Evolutionary conservation across 1,140 invertebrate species (phyloP).

Genomic region (Tetragnatha versicolor): DNA sequence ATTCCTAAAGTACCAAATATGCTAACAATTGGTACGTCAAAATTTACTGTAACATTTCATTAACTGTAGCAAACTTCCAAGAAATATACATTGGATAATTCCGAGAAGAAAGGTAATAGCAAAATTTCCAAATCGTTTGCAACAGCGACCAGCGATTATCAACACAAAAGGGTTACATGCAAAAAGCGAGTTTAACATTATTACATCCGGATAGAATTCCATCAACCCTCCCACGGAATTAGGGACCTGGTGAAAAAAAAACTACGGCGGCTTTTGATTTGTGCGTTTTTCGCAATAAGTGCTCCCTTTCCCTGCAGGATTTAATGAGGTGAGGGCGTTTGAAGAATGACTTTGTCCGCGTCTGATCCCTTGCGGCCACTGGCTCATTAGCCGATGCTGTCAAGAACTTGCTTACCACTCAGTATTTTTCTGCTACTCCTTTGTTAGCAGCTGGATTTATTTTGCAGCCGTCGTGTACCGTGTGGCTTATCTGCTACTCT

Average conservation of each 20-base stretch:
- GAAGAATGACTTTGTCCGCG: conserved; percentile 29
- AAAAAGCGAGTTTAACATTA: conserved; percentile 6
- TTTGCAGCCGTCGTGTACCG: background rate
- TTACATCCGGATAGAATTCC: conserved; percentile 4
- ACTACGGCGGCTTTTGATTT: conserved; percentile 24
- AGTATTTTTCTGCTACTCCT: conserved; percentile 34
- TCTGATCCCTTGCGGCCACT: conserved; percentile 21
- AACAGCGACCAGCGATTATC: too few relatives aligned
- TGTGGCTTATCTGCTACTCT: conserved; percentile 11
- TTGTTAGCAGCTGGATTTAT: conserved; percentile 42
- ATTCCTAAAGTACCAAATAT: too few relatives aligned
- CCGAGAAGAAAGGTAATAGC: too few relatives aligned
- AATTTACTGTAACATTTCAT: too few relatives aligned
- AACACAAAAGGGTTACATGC: background rate
- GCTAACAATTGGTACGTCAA: too few relatives aligned
- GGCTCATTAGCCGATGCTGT: conserved; percentile 34
- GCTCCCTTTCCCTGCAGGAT: conserved; percentile 9
- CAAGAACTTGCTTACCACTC: conserved; percentile 37
- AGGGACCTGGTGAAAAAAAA: background rate
- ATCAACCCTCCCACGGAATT: background rate
- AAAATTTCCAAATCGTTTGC: too few relatives aligned
- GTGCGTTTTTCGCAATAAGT: conserved; percentile 17
- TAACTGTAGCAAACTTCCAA: too few relatives aligned
- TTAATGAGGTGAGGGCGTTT: conserved; percentile 27
- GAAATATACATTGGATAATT: too few relatives aligned